Evolutionary conservation across 2,113 vertebrate genomes (phyloP), one percentile per base, ranked within the genome.

Genomic region (Cyrtonyx montezumae): DNA sequence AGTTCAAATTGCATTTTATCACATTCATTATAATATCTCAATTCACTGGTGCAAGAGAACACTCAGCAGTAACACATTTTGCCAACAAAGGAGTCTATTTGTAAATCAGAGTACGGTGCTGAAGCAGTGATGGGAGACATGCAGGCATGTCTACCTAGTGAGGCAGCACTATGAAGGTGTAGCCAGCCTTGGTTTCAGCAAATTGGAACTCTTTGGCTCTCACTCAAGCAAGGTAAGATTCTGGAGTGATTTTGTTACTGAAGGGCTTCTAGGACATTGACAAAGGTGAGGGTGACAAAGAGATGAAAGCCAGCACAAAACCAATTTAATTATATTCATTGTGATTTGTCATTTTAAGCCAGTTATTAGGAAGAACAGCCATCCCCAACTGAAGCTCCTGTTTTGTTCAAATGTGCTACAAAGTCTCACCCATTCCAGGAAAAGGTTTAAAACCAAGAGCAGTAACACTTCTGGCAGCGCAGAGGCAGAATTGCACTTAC

Each of bases 21-120:
- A 37, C 32, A 71, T 62, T 25, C 12, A 34, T 73, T 90, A 88
- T 80, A 65, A 68, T 84, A 61, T 75, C 79, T 80, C 26, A 82
- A 36, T 70, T 70, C 36, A 36, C 59, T 75, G 84, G 34, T 28
- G 59, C 34, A 62, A 49, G 10, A 79, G 13, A 85, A 7, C 16
- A 62, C 23, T 37, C 19, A 66, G 0, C 83, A 85, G 30, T 49
- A 71, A 30, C 32, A 40, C 10, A 74, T 59, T 53, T 78, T 67
- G 37, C 56, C 30, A 62, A 13, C n/a, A 87, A 46, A 86, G 30
- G 30, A 83, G 26, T 4, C 21, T 65, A 23, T 36, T 19, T 78
- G 25, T 77, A 96, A 95, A 88, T 75, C 84, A 96, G 79, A 79
- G 79, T 45, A 91, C 68, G 87, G 74, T 92, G 93, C 83, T 75